phyloP scores from a whole-genome alignment of 2,113 vertebrate species.

The Phalacrocorax brasilianus region DNA sequence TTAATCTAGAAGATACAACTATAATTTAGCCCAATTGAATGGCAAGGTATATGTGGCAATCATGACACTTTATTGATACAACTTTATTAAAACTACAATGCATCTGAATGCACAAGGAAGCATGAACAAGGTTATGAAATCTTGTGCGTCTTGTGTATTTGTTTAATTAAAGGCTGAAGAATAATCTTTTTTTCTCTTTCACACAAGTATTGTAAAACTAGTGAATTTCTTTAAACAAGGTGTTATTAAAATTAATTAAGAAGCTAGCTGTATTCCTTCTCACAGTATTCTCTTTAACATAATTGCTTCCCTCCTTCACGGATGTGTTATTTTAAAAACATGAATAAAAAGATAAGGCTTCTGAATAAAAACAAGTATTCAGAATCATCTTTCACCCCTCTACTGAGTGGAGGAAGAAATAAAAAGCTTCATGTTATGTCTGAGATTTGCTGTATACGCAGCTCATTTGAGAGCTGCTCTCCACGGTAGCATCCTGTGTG shows the following conservation, averaged over 20 bases:
- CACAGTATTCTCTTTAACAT: not conserved
- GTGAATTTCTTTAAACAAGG: not conserved
- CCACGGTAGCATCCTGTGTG: accelerated
- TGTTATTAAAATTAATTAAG: not conserved
- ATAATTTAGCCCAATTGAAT: not conserved
- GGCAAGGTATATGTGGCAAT: not conserved
- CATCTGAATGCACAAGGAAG: not conserved
- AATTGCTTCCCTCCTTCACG: not conserved
- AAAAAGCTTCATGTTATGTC: not conserved
- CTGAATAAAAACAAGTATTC: not conserved
- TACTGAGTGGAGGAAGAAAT: not conserved
- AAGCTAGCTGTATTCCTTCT: not conserved
- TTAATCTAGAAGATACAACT: not conserved
- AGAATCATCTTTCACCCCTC: not conserved
- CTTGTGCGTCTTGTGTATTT: not conserved
- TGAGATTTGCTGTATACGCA: not conserved
- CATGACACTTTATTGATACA: not conserved
- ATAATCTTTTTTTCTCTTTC: not conserved
- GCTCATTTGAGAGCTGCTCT: not conserved
- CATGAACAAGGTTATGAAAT: not conserved
- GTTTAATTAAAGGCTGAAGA: not conserved
- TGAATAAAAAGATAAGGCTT: not conserved
- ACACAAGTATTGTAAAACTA: not conserved
- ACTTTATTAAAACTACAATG: not conserved
- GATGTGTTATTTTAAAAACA: not conserved